Conservation (phyloP, 2,888 invertebrate species). For the Aleiodes testaceus region DNA sequence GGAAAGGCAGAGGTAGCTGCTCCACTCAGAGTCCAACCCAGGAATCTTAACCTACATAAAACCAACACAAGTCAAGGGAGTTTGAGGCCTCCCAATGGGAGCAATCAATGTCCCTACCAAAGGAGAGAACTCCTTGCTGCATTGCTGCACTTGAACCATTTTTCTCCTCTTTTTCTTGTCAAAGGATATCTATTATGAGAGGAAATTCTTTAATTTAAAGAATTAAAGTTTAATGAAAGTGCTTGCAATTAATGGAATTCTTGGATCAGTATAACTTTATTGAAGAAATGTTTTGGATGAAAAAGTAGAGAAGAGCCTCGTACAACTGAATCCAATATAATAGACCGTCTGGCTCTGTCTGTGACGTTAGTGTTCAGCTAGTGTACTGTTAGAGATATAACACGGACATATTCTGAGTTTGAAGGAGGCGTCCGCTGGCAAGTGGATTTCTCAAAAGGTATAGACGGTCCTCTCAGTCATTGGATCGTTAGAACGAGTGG, state of each 20-base stretch:
- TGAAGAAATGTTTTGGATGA: not conserved
- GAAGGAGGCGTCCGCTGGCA: slow-evolving; percentile 23
- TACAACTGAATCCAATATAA: slow-evolving; percentile 20
- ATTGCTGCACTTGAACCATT: not conserved
- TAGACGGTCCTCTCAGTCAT: slow-evolving; percentile 13
- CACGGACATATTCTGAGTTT: slow-evolving; percentile 17
- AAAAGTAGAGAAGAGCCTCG: not conserved
- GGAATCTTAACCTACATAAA: slow-evolving; percentile 39
- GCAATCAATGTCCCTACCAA: slow-evolving; percentile 41
- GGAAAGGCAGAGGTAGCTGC: slow-evolving; percentile 9
- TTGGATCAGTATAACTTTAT: not conserved
- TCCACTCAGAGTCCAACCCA: not conserved
- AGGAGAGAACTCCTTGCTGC: not conserved
- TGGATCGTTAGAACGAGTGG: slow-evolving; percentile 31
- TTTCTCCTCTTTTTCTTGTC: not conserved
- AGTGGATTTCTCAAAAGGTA: slow-evolving; percentile 22
- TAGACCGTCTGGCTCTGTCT: slow-evolving; percentile 24
- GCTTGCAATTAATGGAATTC: no score
- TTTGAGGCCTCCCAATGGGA: slow-evolving; percentile 25
- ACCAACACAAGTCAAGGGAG: slow-evolving; percentile 23
- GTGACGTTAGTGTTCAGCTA: slow-evolving; percentile 17
- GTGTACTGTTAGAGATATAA: slow-evolving; percentile 23
- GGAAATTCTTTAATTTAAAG: no score
- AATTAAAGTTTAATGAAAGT: no score
- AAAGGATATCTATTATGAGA: not conserved